Conservation (phyloP, 1,140 invertebrate species). For the Euglossa dilemma region DNA sequence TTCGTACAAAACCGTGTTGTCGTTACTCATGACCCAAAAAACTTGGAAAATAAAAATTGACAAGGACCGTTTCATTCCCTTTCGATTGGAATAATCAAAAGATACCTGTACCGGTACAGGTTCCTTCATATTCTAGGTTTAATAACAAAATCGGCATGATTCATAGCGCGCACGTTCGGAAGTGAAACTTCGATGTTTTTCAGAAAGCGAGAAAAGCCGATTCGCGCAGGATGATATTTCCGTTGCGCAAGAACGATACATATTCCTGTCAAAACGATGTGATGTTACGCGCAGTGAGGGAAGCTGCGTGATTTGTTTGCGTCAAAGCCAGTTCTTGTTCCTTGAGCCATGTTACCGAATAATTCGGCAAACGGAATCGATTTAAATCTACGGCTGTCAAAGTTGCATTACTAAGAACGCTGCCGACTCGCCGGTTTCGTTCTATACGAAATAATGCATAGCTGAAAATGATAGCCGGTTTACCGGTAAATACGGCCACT, state of each 20-base stretch:
- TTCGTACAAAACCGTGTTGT: too few species aligned
- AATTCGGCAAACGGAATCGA: not conserved
- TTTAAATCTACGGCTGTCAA: not conserved
- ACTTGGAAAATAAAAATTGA: too few species aligned
- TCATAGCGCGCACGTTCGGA: too few species aligned
- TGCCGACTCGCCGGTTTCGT: too few species aligned
- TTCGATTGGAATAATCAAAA: too few species aligned
- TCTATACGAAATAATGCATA: not conserved
- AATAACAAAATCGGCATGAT: not conserved
- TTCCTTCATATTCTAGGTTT: too few species aligned
- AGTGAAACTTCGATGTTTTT: not conserved
- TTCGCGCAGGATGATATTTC: not conserved
- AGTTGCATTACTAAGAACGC: not conserved
- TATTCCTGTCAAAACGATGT: not conserved
- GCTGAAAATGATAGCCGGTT: not conserved
- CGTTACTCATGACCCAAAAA: too few species aligned
- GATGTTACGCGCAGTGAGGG: not conserved
- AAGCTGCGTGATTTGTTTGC: slow-evolving; percentile 2
- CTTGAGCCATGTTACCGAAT: not conserved
- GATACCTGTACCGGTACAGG: too few species aligned
- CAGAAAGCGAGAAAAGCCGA: not conserved
- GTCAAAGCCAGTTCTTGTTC: not conserved
- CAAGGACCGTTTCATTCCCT: too few species aligned
- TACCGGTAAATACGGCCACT: not conserved
- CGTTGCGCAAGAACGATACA: not conserved